Conservation (phyloP, 2,113 vertebrate genomes). For the Leptobrachium ailaonicum region DNA sequence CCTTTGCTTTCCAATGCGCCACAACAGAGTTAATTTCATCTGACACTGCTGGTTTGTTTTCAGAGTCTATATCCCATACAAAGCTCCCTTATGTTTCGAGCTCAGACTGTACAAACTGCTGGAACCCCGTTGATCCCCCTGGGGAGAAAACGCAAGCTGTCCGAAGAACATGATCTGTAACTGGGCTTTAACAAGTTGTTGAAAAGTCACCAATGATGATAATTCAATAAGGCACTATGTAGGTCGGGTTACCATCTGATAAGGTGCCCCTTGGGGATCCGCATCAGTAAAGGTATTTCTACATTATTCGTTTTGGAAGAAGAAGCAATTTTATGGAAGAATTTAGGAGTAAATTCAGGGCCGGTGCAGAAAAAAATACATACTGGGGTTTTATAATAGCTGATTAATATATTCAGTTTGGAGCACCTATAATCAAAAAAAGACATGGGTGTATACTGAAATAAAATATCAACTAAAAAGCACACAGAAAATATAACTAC, state of each 20-base stretch:
- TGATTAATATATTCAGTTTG: too few relatives aligned
- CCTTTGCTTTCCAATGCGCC: background rate
- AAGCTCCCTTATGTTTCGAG: conserved; percentile 46
- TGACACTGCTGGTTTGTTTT: conserved; percentile 36
- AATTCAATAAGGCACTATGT: conserved; percentile 45
- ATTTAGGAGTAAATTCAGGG: conserved; percentile 33
- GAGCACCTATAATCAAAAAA: too few relatives aligned
- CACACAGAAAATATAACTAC: too few relatives aligned
- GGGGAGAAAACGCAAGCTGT: conserved; percentile 20
- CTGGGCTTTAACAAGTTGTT: conserved; percentile 44
- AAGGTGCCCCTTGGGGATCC: conserved; percentile 23
- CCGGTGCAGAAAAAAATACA: too few relatives aligned
- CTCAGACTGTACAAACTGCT: conserved; percentile 31
- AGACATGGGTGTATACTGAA: too few relatives aligned
- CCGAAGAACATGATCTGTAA: conserved; percentile 43
- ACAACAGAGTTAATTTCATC: conserved; percentile 22
- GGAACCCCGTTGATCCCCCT: conserved; percentile 17
- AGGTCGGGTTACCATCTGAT: conserved; percentile 47
- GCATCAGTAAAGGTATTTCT: conserved; percentile 14
- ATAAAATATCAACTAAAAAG: too few relatives aligned
- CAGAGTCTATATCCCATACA: conserved; percentile 23
- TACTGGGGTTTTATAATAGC: too few relatives aligned
- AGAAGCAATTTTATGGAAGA: conserved; percentile 28
- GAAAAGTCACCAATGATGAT: conserved; percentile 47
- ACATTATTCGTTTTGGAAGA: conserved; percentile 29